Percentiles rank a stretch among this genome's conserved stretches.
These are phyloP conservation scores for Ruditapes philippinarum DNA, from an alignment of 1,140 invertebrate species.

Conservation along the genomic window DNA sequence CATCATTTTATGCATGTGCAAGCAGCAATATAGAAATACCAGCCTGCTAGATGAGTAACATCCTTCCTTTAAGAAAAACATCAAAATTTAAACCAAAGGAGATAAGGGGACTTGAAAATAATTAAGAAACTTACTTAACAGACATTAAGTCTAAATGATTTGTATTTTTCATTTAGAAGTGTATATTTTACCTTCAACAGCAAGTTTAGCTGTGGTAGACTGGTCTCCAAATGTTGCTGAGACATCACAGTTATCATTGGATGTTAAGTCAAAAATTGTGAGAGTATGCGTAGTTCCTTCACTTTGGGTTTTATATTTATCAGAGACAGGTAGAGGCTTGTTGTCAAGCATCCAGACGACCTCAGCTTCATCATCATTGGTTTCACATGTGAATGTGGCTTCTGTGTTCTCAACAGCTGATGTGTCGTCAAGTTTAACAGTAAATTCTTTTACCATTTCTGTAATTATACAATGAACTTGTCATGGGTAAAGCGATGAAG, in stretches of 20 bases:
- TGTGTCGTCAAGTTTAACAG: constrained; percentile 80
- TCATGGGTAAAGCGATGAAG: too few species aligned
- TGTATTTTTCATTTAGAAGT: too few species aligned
- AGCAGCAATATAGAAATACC: too few species aligned
- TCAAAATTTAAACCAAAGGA: too few species aligned
- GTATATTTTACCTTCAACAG: constrained; percentile 84
- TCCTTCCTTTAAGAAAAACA: too few species aligned
- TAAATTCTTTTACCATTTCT: constrained; percentile 84
- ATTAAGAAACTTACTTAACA: too few species aligned
- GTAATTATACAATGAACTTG: background rate
- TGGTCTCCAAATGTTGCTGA: constrained; percentile 81
- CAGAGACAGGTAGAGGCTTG: constrained; percentile 77
- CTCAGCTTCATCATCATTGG: constrained; percentile 82
- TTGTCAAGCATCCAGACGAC: constrained; percentile 83
- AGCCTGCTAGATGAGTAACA: too few species aligned
- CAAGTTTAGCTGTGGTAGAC: constrained; percentile 80
- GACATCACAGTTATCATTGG: constrained; percentile 81
- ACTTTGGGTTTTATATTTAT: constrained; percentile 88
- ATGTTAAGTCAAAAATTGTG: constrained; percentile 77
- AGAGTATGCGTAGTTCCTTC: constrained; percentile 81
- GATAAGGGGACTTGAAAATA: too few species aligned
- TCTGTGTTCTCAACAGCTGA: constrained; percentile 78
- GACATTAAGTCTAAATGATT: too few species aligned
- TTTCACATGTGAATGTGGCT: constrained; percentile 82
- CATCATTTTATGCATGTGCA: too few species aligned